Conservation (phyloP, 2,113 vertebrate genomes). For the Brachypteracias leptosomus region DNA sequence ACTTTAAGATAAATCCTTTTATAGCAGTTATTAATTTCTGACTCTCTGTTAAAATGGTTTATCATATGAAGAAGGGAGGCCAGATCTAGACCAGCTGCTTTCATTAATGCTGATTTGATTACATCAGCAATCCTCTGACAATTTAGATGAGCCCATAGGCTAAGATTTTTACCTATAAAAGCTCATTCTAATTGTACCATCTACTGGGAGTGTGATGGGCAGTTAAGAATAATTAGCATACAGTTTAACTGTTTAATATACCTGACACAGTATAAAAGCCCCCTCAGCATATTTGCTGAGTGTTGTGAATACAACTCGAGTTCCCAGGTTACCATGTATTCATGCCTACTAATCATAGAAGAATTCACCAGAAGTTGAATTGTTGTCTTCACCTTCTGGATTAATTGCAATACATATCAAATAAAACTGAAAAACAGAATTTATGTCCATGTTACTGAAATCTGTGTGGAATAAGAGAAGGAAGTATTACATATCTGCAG, state of each 20-base stretch:
- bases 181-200: not conserved
- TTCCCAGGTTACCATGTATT: not conserved
- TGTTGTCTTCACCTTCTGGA: not conserved
- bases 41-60: not conserved
- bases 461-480: not conserved
- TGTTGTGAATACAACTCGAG: not conserved
- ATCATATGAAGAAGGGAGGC: not conserved
- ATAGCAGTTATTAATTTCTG: conserved; percentile 9
- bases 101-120: not conserved
- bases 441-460: not conserved
- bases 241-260: not conserved
- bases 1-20: conserved; percentile 8
- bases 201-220: not conserved
- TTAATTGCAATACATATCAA: not conserved
- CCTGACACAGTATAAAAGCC: not conserved
- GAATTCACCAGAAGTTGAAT: not conserved
- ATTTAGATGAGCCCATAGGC: not conserved
- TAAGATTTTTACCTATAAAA: conserved; percentile 30
- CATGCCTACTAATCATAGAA: not conserved
- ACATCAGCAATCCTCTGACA: not conserved
- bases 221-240: not conserved
- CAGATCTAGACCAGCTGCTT: not conserved
- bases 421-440: not conserved
- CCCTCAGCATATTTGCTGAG: not conserved
- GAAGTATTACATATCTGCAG: not conserved